These are phyloP conservation scores for Athalia rosae DNA, from an alignment of 2,888 invertebrate species.

Conservation along the genomic window DNA sequence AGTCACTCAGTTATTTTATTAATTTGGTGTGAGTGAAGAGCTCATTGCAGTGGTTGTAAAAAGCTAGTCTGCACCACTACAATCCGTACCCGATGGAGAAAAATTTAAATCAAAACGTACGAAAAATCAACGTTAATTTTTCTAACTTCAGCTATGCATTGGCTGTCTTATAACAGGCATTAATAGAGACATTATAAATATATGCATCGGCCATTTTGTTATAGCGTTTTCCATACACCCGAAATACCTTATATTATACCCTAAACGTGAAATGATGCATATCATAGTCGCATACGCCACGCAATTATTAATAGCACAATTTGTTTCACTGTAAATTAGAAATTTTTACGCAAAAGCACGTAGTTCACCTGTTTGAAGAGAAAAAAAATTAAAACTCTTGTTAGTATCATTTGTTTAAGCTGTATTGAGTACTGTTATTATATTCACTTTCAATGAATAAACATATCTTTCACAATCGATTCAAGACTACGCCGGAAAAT, in stretches of 20 bases:
- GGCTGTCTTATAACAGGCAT: constrained; percentile 7
- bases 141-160: constrained; percentile 9
- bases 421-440: constrained; percentile 20
- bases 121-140: not conserved
- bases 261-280: not conserved
- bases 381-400: not conserved
- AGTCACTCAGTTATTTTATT: too few species aligned
- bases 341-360: constrained; percentile 24
- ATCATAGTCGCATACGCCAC: constrained; percentile 29
- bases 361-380: not conserved
- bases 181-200: constrained; percentile 14
- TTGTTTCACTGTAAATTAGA: constrained; percentile 7
- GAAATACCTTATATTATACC: not conserved
- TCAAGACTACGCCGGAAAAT: constrained; percentile 3
- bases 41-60: too few species aligned
- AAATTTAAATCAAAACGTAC: too few species aligned
- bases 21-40: too few species aligned
- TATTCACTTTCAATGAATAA: constrained; percentile 28
- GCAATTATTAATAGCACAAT: constrained; percentile 22
- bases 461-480: not conserved
- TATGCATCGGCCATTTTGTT: not conserved
- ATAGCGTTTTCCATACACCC: not conserved
- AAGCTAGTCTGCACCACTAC: too few species aligned
- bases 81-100: too few species aligned
- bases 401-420: constrained; percentile 21